Evolutionary conservation across 1,140 invertebrate species (phyloP), one percentile per base, ranked within the genome.

Genomic region (Aethina tumida): DNA sequence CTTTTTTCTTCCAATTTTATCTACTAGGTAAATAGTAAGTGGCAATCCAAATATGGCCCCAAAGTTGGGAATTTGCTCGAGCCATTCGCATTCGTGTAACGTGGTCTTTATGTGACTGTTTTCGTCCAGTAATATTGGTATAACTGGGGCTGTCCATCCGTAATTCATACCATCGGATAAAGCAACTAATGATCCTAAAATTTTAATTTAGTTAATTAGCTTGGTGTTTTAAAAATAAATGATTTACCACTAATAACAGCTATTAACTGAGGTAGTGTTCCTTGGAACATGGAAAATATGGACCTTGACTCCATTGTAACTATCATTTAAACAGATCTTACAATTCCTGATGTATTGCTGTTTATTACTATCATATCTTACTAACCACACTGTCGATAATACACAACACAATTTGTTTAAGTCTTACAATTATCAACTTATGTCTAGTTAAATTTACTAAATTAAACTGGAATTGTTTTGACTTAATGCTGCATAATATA

Each of bases 71-170:
- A 79, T 41, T 0, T 71, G 72, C 8, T 71, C 66, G 10, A 79
- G 59, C 77, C 75, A 79, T 0, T 71, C 70, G 10, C 57, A 49
- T 47, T 56, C 34, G 1, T 61, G 55, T 9, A 39, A 20, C 0
- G 41, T 51, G 5, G 34, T 34, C 13, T 40, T 27, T 12, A 66
- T 18, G 48, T 51, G 63, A 10, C 29, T 19, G 15, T 20, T 10
- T 6, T 22, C 29, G n/a, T 47, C 40, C n/a, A 59, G 50, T 14
- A 75, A 51, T 18, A 60, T 52, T 3, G 66, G 64, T 10, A 74
- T 45, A 0, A 71, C 67, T 1, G 75, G 72, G 0, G 75, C 71
- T 4, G 74, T 70, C 70, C 75, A 79, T 3, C 66, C 72, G 14
- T 40, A 40, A 8, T 40, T 31, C 20, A 40, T 40, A 8, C 38